phyloP scores from a whole-genome alignment of 2,113 vertebrate species.

The Sprattus sprattus region DNA sequence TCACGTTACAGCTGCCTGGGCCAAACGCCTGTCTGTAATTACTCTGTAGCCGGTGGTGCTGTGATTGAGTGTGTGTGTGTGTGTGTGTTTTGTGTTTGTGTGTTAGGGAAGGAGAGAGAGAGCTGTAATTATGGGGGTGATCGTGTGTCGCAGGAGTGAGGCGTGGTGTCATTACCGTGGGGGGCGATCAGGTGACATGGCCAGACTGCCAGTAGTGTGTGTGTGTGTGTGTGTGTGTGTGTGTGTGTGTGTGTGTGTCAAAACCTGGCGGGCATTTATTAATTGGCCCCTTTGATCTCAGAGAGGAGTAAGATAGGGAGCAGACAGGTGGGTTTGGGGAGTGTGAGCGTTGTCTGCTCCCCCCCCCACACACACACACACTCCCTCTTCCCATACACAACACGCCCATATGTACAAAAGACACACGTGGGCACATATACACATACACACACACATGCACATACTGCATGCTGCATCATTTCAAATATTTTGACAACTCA shows the following conservation, averaged over 20 bases:
- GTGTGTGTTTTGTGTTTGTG: constrained; percentile 40
- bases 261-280: constrained; percentile 19
- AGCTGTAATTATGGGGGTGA: constrained; percentile 34
- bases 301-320: constrained; percentile 14
- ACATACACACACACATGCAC: not conserved
- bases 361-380: not conserved
- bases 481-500: not conserved
- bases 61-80: constrained; percentile 17
- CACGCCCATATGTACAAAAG: not conserved
- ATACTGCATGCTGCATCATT: not conserved
- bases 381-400: not conserved
- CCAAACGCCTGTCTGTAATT: constrained; percentile 59
- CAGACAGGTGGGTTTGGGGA: constrained; percentile 22
- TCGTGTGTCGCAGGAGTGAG: constrained; percentile 55
- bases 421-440: not conserved
- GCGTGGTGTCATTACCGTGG: constrained; percentile 52
- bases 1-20: constrained; percentile 25
- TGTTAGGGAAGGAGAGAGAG: constrained; percentile 17
- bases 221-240: constrained; percentile 22
- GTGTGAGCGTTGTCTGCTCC: not conserved
- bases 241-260: constrained; percentile 31
- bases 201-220: constrained; percentile 40
- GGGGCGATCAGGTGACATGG: constrained; percentile 40
- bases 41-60: constrained; percentile 41
- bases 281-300: constrained; percentile 41